These are phyloP conservation scores for Lepus europaeus DNA, from an alignment of 2,113 vertebrate species.

Conservation along the genomic window DNA sequence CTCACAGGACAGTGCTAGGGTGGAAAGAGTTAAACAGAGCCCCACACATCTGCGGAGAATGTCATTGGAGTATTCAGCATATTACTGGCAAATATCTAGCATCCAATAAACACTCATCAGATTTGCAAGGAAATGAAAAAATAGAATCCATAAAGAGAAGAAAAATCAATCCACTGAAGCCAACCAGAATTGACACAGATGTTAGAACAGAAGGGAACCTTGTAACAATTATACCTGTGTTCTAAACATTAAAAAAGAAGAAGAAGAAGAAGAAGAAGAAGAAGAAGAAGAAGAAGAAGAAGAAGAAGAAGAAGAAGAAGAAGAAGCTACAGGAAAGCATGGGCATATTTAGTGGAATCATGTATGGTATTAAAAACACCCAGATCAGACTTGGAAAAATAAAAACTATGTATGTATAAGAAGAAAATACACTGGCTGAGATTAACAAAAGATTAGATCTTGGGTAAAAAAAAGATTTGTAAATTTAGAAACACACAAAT, in stretches of 20 bases:
- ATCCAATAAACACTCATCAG: constrained; percentile 19
- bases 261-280: background rate
- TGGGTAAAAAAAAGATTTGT: background rate
- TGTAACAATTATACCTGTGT: background rate
- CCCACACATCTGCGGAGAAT: background rate
- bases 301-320: background rate
- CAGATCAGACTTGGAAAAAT: constrained; percentile 4
- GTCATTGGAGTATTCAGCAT: background rate
- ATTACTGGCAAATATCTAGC: background rate
- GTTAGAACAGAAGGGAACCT: background rate
- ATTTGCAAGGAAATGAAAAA: background rate
- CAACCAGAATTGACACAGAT: background rate
- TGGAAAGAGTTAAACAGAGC: background rate
- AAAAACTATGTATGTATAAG: background rate
- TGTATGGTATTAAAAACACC: background rate
- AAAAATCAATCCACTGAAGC: background rate
- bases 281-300: background rate
- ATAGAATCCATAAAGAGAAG: background rate
- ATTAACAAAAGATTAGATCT: background rate
- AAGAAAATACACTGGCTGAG: background rate
- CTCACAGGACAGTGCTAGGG: background rate
- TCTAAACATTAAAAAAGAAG: background rate
- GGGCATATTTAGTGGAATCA: background rate
- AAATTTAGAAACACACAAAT: background rate
- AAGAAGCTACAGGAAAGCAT: background rate